Conservation (phyloP, 2,888 invertebrate species). For the Microctonus hyperodae region DNA sequence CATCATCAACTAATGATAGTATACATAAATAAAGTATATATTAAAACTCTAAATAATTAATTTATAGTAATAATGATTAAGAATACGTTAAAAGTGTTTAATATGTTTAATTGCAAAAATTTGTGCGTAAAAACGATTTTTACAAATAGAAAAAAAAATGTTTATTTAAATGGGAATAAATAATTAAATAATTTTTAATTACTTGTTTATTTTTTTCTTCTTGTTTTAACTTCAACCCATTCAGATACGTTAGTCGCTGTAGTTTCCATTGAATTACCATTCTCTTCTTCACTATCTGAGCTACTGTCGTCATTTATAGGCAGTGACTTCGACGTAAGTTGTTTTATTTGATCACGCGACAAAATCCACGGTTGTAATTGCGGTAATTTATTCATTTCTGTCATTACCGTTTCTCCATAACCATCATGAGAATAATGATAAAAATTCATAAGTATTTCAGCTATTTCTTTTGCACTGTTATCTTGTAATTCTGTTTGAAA, state of each 20-base stretch:
- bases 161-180: constrained; percentile 8
- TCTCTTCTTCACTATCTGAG: constrained; percentile 38
- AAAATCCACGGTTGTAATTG: constrained; percentile 52
- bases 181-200: constrained; percentile 5
- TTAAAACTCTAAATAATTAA: not conserved
- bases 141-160: constrained; percentile 22
- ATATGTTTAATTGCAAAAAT: not conserved
- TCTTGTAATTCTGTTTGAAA: constrained; percentile 56
- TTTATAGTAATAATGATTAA: not conserved
- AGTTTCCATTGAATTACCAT: constrained; percentile 43
- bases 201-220: constrained; percentile 46
- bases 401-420: constrained; percentile 38
- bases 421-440: constrained; percentile 46
- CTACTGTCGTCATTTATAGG: constrained; percentile 28
- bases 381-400: constrained; percentile 51
- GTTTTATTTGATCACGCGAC: constrained; percentile 21
- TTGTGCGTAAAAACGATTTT: constrained; percentile 10
- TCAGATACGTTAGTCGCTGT: constrained; percentile 43
- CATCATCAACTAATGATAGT: not conserved
- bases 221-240: constrained; percentile 53
- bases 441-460: constrained; percentile 53
- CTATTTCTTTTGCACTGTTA: constrained; percentile 53
- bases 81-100: constrained; percentile 6
- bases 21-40: not conserved
- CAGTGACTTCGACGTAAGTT: constrained; percentile 16